Evolutionary conservation across 1,140 invertebrate species (phyloP), one percentile per base, ranked within the genome.

Genomic region (Meloidogyne floridensis): DNA sequence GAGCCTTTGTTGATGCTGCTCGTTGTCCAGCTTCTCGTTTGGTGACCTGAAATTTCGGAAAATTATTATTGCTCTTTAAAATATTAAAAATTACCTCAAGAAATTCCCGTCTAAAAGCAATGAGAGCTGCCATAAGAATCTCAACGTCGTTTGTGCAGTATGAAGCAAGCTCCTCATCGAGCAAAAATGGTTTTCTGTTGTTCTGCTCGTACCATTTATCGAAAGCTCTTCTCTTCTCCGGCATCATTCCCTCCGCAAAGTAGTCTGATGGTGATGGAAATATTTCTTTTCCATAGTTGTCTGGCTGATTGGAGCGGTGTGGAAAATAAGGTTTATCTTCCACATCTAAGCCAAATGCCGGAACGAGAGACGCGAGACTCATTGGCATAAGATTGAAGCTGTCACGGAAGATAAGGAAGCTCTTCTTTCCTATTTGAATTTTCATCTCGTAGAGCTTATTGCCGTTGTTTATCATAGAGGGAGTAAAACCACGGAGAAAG

Each of bases 71-170:
- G 47, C 15, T 32, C n/a, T 2, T 47, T 47, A 54, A 32, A 32
- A 32, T 32, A 32, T 32, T 32, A 32, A 53, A n/a, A 7, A 6
- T 75, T 47, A 75, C 6, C 4, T 9, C 3, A 15, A 75, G 10
- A 42, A 75, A 78, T 78, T 78, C 32, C 3, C n/a, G 32, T 6
- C 76, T 13, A 18, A 78, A 78, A 18, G 54, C 76, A 2, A 78
- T 11, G 6, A 78, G 76, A 9, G 76, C 76, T 4, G 47, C 13
- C n/a, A 69, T 78, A 0, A 78, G 1, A 51, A 78, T 78, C 0
- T 54, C 47, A 0, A n/a, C 70, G 76, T 78, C 76, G 18, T 69
- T 59, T 6, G 42, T 42, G 10, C 76, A 78, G 11, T 78, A 78
- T 77, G 76, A 3, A 0, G 76, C 70, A 1, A 59, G 71, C 8